Evolutionary conservation across 1,140 invertebrate species (phyloP).

Genomic region (Lepidurus apus): DNA sequence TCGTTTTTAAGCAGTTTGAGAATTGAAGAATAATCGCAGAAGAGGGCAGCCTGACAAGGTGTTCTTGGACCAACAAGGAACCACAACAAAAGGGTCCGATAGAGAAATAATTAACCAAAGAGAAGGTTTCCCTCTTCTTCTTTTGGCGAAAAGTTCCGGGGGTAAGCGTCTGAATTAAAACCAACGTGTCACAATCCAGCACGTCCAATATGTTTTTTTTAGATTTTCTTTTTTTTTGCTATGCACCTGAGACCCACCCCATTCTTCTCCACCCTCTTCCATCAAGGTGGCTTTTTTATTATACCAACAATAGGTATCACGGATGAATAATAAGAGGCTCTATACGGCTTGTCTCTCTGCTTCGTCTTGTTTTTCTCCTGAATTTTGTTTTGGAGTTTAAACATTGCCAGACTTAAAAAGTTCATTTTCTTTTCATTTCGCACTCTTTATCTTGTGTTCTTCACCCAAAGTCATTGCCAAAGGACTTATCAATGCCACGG

Average conservation of each 20-base stretch:
- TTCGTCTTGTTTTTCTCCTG: background rate
- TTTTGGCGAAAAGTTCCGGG: background rate
- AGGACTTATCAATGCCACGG: background rate
- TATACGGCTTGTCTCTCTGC: background rate
- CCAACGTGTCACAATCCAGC: background rate
- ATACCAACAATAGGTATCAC: slow-evolving; percentile 4
- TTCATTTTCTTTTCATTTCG: background rate
- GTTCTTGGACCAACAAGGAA: background rate
- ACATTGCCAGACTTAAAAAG: background rate
- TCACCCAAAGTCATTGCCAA: background rate
- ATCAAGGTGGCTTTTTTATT: background rate
- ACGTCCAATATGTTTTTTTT: background rate
- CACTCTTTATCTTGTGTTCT: background rate
- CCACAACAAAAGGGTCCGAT: background rate
- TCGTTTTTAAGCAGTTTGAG: background rate
- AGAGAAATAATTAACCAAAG: background rate
- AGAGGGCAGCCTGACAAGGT: background rate
- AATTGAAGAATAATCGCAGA: too few relatives aligned
- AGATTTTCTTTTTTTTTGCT: background rate
- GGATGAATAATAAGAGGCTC: background rate
- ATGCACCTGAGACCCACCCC: background rate
- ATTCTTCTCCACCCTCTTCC: background rate
- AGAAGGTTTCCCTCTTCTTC: background rate
- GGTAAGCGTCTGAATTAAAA: too few relatives aligned
- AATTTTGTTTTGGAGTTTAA: background rate